Evolutionary conservation across 1,140 invertebrate species (phyloP), one percentile per base, ranked within the genome.

Genomic region (Trachymyrmex cornetzi): DNA sequence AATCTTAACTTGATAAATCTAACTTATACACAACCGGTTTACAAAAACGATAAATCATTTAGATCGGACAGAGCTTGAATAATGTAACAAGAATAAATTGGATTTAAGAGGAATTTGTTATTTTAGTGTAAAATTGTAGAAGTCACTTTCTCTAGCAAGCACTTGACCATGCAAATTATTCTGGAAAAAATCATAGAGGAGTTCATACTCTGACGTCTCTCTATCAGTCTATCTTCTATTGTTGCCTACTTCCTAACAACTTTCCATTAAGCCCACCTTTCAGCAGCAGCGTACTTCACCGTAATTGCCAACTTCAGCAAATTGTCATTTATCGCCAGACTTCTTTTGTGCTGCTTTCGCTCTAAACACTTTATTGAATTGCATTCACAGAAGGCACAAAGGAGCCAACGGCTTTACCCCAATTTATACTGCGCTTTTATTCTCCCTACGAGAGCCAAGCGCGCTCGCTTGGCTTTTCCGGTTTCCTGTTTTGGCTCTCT

Each of bases 351-450:
- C 69, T 19, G 82, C 72, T 79, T 85, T 85, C 82, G 48, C 80
- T 69, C 63, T 90, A 87, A 87, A 79, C 89, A 74, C 64, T 79
- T 82, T 82, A 90, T 88, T 86, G 71, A 74, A 90, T 90, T 66
- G 89, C 63, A 82, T 77, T 88, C 64, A 63, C n/a, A 72, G 66
- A 69, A 34, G 59, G 79, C 77, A 79, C 48, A 77, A 91, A 85
- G 75, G 80, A 57, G 67, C 77, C 77, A 57, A 63, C 61, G 50
- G 75, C 75, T 75, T 80, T 80, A 64, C 67, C 81, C 71, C 69
- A 87, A 91, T 92, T 91, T 92, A 88, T 91, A 90, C 71, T 69
- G 53, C 82, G 86, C 85, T 85, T 91, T 91, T 90, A 90, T 91
- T 91, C 88, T 77, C 38, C 71, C 57, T 69, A 77, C 74, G 90